These are phyloP conservation scores for Asteroscopus sphinx DNA, from an alignment of 2,888 invertebrate species.

Conservation along the genomic window DNA sequence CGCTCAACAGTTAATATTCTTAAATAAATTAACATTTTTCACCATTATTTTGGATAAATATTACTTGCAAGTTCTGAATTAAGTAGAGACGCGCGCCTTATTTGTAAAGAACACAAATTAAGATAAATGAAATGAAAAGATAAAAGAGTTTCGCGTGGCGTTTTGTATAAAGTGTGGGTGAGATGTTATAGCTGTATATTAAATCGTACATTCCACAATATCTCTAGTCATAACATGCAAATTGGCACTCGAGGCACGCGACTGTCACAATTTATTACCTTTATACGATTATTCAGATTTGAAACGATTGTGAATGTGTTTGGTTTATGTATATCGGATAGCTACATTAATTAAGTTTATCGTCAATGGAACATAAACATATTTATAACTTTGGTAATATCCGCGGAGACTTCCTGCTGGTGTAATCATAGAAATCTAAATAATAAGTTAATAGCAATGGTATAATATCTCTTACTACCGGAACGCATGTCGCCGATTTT, in stretches of 20 bases:
- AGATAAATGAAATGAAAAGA: conserved; percentile 42
- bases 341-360: conserved; percentile 21
- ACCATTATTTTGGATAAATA: conserved; percentile 23
- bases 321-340: conserved; percentile 21
- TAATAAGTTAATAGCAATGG: no score
- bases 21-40: conserved; percentile 41
- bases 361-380: conserved; percentile 12
- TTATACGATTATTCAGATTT: conserved; percentile 34
- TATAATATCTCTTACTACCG: no score
- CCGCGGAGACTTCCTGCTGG: conserved; percentile 3
- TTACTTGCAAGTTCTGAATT: conserved; percentile 15
- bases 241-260: conserved; percentile 25
- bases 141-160: conserved; percentile 22
- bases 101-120: conserved; percentile 36
- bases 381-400: conserved; percentile 23
- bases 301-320: conserved; percentile 31
- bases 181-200: conserved; percentile 21
- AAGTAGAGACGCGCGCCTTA: conserved; percentile 4
- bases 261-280: conserved; percentile 22
- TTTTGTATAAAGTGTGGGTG: conserved; percentile 20
- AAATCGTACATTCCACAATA: conserved; percentile 25
- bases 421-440: no score
- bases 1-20: conserved; percentile 19
- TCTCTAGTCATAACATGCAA: conserved; percentile 39
- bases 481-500: no score